These are phyloP conservation scores for Oligia latruncula DNA, from an alignment of 2,888 invertebrate genomes.

Conservation along the genomic window DNA sequence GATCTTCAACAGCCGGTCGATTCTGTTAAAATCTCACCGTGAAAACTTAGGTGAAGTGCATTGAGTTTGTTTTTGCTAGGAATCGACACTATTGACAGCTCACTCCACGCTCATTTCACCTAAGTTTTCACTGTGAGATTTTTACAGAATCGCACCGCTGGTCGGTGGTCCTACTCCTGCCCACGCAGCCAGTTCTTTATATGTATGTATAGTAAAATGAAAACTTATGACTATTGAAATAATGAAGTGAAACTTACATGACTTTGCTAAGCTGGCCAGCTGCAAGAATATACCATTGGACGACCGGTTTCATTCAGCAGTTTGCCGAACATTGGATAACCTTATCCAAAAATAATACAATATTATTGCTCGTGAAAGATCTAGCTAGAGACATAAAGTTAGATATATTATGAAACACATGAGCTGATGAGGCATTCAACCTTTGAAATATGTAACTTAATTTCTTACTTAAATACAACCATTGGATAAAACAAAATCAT, in stretches of 20 bases:
- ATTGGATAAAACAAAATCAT: not conserved
- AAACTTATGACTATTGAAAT: not conserved
- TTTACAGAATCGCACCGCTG: not conserved
- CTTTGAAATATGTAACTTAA: constrained; percentile 56
- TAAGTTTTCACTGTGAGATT: too few relatives aligned
- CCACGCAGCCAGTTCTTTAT: not conserved
- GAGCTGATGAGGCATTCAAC: not conserved
- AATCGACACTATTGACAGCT: too few relatives aligned
- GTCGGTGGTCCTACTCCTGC: not conserved
- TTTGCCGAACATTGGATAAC: constrained; percentile 93
- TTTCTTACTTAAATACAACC: not conserved
- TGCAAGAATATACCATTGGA: constrained; percentile 95
- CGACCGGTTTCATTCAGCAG: constrained; percentile 93
- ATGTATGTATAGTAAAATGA: not conserved
- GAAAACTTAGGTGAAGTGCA: too few relatives aligned
- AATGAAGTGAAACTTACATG: constrained; percentile 57
- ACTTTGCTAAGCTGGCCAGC: constrained; percentile 94
- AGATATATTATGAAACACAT: not conserved
- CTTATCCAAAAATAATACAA: constrained; percentile 70
- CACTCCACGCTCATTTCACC: too few relatives aligned
- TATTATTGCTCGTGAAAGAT: not conserved
- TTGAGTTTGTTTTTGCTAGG: too few relatives aligned
- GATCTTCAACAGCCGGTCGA: too few relatives aligned
- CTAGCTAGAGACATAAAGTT: not conserved
- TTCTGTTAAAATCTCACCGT: too few relatives aligned